Conservation (phyloP, 2,113 vertebrate genomes). For the Craseonycteris thonglongyai region DNA sequence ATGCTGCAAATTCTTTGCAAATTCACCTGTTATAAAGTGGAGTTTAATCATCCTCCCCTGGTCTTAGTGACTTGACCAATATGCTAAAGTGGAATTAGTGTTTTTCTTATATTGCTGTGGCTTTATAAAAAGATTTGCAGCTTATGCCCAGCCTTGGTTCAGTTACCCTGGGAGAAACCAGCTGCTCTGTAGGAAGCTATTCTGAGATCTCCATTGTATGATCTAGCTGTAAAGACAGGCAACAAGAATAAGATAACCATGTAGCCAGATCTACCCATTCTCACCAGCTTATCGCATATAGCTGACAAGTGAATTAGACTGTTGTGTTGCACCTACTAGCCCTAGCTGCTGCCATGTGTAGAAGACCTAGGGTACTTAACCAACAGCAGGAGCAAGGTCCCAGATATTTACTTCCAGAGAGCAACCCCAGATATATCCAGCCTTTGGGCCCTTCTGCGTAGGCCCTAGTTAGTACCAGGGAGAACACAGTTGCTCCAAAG, state of each 20-base stretch:
- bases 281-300: background rate
- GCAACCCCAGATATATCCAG: background rate
- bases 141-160: background rate
- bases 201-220: background rate
- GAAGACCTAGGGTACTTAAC: background rate
- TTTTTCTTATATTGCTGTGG: background rate
- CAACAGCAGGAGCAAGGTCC: background rate
- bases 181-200: background rate
- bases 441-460: background rate
- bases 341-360: background rate
- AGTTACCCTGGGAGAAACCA: background rate
- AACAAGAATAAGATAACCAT: background rate
- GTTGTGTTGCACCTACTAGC: background rate
- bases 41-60: background rate
- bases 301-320: background rate
- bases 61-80: background rate
- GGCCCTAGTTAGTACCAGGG: background rate
- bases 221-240: background rate
- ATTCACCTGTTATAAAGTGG: background rate
- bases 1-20: background rate
- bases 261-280: background rate
- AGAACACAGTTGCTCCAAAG: background rate
- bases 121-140: background rate
- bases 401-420: background rate
- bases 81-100: background rate